Base-by-base conservation (phyloP, 2,888 invertebrate genomes). In the Mimachlamys varia region DNA sequence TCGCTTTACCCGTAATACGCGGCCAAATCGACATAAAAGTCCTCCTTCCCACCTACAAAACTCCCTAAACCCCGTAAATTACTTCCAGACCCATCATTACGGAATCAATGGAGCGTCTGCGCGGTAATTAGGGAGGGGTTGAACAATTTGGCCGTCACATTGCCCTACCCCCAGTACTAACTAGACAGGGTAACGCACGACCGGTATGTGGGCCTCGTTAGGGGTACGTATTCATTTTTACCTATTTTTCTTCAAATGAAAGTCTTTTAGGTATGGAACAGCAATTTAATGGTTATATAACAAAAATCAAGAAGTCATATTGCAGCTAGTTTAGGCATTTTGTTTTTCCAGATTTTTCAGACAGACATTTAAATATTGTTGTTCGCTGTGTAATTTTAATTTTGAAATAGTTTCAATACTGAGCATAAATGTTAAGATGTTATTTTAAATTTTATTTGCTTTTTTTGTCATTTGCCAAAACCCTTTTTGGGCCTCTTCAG, bases 1-100 rank as follows among this genome's bases (percentile, higher is more conserved):
- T 76, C 76, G 76, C 76, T 76, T 76, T 33, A 76, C 33, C 76
- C 76, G 27, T 76, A 76, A 76, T 76, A 76, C 3, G 33, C 76
- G 33, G 76, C 22, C 76, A 76, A 76, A 76, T 22, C 76, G 76
- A 76, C 76, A 76, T 76, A 27, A 76, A 76, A 76, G 76, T 76
- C 76, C 76, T 76, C 33, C 76, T 76, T 76, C 76, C 76, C 76
- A 76, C 76, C 76, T 76, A 76, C 76, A 76, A 76, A 76, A 76
- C 76, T 76, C 76, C 76, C 76, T 33, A 76, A 76, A 76, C 76
- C 76, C 76, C 76, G 76, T 76, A 76, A 76, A 76, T 76, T 33
- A 76, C 76, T 27, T 76, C 76, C 76, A 76, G 76, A 19, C 76
- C 76, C 76, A 76, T 33, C 76, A 76, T 76, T 76, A 76, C 76